A percentile compares a stretch with the other conserved stretches of the same genome.
Conservation (phyloP, 2,797 vertebrate species). For the Tympanoctomys barrerae region DNA sequence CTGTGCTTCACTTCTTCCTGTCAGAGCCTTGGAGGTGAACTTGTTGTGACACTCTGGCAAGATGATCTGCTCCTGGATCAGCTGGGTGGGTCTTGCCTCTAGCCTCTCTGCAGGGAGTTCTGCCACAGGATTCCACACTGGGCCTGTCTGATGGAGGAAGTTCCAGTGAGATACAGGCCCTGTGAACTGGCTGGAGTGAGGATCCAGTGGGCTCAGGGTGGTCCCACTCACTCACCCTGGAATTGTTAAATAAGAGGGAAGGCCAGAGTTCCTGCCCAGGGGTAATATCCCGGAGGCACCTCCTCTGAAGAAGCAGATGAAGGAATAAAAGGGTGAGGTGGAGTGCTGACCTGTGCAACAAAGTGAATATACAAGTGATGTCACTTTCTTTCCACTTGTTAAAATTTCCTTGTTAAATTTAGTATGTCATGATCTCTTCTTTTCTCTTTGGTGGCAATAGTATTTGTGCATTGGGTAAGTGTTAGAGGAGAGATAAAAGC, state of each 20-base stretch:
- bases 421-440: neutral
- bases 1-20: no score
- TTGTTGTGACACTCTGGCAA: no score
- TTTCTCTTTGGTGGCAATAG: neutral
- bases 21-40: no score
- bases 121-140: no score
- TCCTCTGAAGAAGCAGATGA: neutral
- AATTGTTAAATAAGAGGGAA: conserved; percentile 5
- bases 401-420: conserved; percentile 1
- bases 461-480: neutral
- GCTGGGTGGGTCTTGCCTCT: no score
- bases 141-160: no score
- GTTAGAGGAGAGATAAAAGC: neutral
- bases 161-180: no score
- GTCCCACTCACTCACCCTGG: no score
- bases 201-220: no score
- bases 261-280: neutral
- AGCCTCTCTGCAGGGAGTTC: no score
- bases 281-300: neutral
- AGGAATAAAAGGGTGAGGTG: neutral
- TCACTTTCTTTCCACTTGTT: neutral
- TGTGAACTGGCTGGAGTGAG: no score
- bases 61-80: no score
- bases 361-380: neutral
- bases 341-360: neutral